Evolutionary conservation across 2,888 invertebrate genomes (phyloP).

Genomic region (Eupeodes luniger): DNA sequence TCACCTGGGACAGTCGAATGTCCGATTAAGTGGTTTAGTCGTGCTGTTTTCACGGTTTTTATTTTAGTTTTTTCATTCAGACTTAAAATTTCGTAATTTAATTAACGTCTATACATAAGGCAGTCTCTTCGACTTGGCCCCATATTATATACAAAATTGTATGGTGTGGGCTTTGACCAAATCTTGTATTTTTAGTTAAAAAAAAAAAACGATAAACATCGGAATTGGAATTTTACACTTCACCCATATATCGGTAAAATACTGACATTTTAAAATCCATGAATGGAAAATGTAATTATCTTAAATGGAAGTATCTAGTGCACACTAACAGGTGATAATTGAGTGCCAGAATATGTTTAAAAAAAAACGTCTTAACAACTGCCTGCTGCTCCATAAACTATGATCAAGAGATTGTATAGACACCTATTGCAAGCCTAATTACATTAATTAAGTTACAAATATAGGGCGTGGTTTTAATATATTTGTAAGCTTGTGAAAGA

Average conservation of each 20-base stretch:
- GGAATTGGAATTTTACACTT: constrained; percentile 59
- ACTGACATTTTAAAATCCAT: constrained; percentile 50
- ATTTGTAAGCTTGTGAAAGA: too few relatives aligned
- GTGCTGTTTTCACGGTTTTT: constrained; percentile 48
- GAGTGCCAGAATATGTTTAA: constrained; percentile 40
- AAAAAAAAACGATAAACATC: constrained; percentile 46
- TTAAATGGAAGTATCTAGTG: constrained; percentile 65
- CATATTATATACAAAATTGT: neutral
- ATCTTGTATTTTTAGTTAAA: neutral
- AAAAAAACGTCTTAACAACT: neutral
- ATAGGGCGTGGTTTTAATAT: constrained; percentile 27
- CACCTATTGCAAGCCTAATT: constrained; percentile 22
- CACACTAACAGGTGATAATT: constrained; percentile 71
- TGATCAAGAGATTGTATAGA: constrained; percentile 31
- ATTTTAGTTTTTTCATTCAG: constrained; percentile 2
- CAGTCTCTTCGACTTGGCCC: neutral
- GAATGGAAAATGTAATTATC: constrained; percentile 66
- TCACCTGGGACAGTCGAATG: constrained; percentile 34
- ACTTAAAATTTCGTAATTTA: constrained; percentile 67
- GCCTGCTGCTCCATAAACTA: constrained; percentile 28
- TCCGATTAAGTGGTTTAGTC: constrained; percentile 64
- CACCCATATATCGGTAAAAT: constrained; percentile 7
- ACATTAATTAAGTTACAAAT: constrained; percentile 30
- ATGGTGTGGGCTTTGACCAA: constrained; percentile 8
- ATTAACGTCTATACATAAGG: constrained; percentile 51